These are phyloP conservation scores for Biston betularia DNA, from an alignment of 2,888 invertebrate genomes.

Conservation along the genomic window DNA sequence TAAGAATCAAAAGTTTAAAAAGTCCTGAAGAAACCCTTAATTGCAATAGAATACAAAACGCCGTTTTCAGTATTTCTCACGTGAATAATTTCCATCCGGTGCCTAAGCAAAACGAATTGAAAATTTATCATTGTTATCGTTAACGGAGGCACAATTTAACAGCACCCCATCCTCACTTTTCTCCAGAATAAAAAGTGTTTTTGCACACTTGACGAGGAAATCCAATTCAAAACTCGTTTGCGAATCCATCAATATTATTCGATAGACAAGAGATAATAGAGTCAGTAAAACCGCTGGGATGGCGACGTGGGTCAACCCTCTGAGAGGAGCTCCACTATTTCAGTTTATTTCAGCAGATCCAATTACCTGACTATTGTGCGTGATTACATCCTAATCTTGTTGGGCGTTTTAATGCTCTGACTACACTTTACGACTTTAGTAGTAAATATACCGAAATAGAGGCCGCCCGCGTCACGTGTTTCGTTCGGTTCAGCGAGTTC, in stretches of 20 bases:
- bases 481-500: not conserved
- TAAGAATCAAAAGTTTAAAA: not conserved
- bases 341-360: constrained; percentile 49
- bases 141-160: constrained; percentile 32
- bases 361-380: constrained; percentile 55
- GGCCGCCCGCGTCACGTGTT: not conserved
- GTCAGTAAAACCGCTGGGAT: constrained; percentile 22
- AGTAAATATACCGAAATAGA: constrained; percentile 20
- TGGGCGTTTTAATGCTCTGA: constrained; percentile 44
- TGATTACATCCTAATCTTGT: constrained; percentile 52
- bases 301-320: constrained; percentile 48
- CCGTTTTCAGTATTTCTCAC: constrained; percentile 1
- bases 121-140: constrained; percentile 36
- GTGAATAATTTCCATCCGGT: constrained; percentile 28
- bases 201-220: constrained; percentile 43
- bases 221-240: constrained; percentile 56
- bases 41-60: not conserved
- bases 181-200: constrained; percentile 36
- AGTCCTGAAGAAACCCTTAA: not conserved
- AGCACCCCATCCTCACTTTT: constrained; percentile 27
- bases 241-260: constrained; percentile 56
- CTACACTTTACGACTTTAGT: constrained; percentile 34
- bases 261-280: constrained; percentile 49
- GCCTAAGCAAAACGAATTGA: constrained; percentile 32
- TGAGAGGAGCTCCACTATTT: constrained; percentile 48